A percentile compares a stretch with the other conserved stretches of the same genome.
Evolutionary conservation across 2,113 vertebrate genomes (phyloP).

Genomic region (Takifugu flavidus): DNA sequence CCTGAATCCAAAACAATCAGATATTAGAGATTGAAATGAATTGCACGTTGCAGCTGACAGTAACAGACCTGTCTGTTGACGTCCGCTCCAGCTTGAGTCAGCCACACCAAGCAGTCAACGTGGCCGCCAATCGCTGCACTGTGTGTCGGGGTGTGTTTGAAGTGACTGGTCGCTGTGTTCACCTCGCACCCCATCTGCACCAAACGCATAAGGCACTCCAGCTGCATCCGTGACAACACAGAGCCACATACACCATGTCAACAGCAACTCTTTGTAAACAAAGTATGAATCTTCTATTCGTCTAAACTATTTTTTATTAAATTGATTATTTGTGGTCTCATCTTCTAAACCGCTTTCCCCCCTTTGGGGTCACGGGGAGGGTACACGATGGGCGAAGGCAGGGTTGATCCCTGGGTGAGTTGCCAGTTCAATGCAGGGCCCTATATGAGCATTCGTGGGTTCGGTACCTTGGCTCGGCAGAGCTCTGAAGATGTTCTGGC

Average conservation of each 20-base stretch:
- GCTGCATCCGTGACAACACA: constrained; percentile 60
- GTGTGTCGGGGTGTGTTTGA: constrained; percentile 91
- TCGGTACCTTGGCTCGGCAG: no score
- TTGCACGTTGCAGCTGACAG: neutral
- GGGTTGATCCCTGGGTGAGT: no score
- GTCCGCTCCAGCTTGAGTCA: constrained; percentile 90
- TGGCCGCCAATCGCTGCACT: constrained; percentile 94
- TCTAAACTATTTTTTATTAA: no score
- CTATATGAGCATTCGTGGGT: no score
- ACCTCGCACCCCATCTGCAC: constrained; percentile 90
- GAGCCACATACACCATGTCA: neutral
- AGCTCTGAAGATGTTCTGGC: no score
- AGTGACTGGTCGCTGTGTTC: constrained; percentile 84
- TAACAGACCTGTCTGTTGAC: constrained; percentile 87
- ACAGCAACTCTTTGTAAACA: neutral
- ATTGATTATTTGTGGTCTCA: no score
- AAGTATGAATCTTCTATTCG: neutral
- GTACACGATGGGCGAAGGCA: no score
- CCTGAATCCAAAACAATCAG: no score
- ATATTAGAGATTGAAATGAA: neutral
- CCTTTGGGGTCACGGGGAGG: no score
- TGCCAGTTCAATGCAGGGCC: no score
- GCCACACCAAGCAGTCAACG: constrained; percentile 89
- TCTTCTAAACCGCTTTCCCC: no score
- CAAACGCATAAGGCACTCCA: constrained; percentile 89